These are phyloP conservation scores for Littorina saxatilis DNA, from an alignment of 1,140 invertebrate genomes.

Conservation along the genomic window DNA sequence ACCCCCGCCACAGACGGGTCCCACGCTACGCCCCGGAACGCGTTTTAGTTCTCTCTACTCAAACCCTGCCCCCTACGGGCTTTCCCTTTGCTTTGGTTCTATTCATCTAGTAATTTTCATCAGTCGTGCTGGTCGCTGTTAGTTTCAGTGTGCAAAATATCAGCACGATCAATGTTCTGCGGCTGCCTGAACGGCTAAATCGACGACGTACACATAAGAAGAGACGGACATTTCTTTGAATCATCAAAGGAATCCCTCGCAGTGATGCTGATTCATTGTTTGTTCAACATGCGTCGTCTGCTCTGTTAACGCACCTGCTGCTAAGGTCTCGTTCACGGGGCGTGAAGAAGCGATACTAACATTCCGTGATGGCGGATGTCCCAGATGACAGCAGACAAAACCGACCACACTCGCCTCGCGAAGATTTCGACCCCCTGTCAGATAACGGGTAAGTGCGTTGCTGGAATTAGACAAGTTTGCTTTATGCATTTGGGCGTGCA, in stretches of 20 bases:
- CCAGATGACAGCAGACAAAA: conserved; percentile 3
- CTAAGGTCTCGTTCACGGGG: background rate
- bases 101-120: too few species aligned
- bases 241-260: background rate
- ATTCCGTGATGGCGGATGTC: conserved; percentile 34
- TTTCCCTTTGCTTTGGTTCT: too few species aligned
- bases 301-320: conserved; percentile 18
- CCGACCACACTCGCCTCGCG: background rate
- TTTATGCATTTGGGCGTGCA: background rate
- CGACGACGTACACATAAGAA: background rate
- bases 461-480: background rate
- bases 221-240: background rate
- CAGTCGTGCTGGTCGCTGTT: too few species aligned
- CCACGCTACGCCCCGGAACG: too few species aligned
- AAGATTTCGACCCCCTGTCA: conserved; percentile 4
- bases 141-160: too few species aligned
- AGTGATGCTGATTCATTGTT: background rate
- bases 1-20: too few species aligned
- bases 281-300: conserved; percentile 14
- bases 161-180: too few species aligned
- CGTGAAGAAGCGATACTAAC: conserved; percentile 26
- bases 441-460: conserved; percentile 15
- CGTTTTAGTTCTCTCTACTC: too few species aligned
- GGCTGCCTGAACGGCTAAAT: background rate
- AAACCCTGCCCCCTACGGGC: too few species aligned